Percentiles rank a stretch among this genome's conserved stretches.
Conservation (phyloP, 2,888 invertebrate genomes). For the Cantharis rustica region DNA sequence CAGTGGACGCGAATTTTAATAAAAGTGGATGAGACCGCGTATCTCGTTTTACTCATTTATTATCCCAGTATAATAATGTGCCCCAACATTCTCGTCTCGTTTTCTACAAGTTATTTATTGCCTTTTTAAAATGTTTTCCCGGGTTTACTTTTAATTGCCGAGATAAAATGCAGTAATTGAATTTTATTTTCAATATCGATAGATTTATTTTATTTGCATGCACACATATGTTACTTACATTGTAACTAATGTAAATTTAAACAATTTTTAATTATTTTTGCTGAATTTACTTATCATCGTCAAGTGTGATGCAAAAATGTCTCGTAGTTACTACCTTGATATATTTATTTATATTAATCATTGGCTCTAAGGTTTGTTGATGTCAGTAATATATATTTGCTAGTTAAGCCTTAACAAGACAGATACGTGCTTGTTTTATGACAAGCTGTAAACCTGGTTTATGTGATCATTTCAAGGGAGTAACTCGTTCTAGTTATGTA, state of each 20-base stretch:
- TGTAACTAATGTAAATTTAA: not conserved
- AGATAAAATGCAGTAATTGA: not conserved
- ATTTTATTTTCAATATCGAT: not conserved
- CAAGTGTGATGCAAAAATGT: not conserved
- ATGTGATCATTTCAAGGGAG: conserved; percentile 23
- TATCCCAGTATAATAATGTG: conserved; percentile 36
- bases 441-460: conserved; percentile 19
- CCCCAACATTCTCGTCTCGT: conserved; percentile 38
- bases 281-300: not conserved
- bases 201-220: not conserved
- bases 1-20: conserved; percentile 44
- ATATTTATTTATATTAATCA: conserved; percentile 4
- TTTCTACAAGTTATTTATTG: conserved; percentile 37
- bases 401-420: conserved; percentile 26
- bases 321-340: not conserved
- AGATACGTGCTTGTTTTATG: conserved; percentile 27
- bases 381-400: conserved; percentile 17
- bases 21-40: conserved; percentile 40
- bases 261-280: not conserved
- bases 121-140: conserved; percentile 21
- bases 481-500: conserved; percentile 14
- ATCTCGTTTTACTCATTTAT: conserved; percentile 34
- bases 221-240: not conserved
- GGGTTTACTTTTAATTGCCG: not conserved
- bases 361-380: conserved; percentile 16